phyloP scores from a whole-genome alignment of 2,113 vertebrate species.

The Corvus cornix region DNA sequence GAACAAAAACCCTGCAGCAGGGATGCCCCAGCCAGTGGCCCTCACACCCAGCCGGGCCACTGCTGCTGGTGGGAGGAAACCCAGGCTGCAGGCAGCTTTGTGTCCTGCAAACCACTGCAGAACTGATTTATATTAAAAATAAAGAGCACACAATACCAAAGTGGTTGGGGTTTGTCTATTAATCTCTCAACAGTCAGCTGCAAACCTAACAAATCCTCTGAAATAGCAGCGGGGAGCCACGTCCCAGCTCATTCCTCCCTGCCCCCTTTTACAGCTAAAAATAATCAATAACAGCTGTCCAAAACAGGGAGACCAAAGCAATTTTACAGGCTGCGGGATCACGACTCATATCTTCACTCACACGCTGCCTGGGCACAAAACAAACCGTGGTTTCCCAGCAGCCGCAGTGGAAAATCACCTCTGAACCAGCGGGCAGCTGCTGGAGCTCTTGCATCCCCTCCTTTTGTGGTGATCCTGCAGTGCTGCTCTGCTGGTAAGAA shows the following conservation, averaged over 20 bases:
- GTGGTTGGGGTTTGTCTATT: conserved; percentile 32
- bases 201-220: conserved; percentile 44
- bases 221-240: background rate
- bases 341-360: background rate
- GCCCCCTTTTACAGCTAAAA: background rate
- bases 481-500: background rate
- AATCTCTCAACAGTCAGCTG: conserved; percentile 48
- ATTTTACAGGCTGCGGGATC: background rate
- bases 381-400: background rate
- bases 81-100: background rate
- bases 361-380: background rate
- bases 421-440: accelerated
- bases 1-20: background rate
- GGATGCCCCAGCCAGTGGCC: background rate
- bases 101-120: conserved; percentile 33
- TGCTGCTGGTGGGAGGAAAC: background rate
- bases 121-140: conserved; percentile 40
- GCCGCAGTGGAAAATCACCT: background rate
- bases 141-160: conserved; percentile 3
- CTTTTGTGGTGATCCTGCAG: accelerated
- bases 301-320: background rate
- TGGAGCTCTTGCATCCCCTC: background rate
- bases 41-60: accelerated
- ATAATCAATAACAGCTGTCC: background rate
- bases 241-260: background rate